These are phyloP conservation scores for Poecile montanus DNA, from an alignment of 2,797 vertebrate genomes.

Conservation along the genomic window DNA sequence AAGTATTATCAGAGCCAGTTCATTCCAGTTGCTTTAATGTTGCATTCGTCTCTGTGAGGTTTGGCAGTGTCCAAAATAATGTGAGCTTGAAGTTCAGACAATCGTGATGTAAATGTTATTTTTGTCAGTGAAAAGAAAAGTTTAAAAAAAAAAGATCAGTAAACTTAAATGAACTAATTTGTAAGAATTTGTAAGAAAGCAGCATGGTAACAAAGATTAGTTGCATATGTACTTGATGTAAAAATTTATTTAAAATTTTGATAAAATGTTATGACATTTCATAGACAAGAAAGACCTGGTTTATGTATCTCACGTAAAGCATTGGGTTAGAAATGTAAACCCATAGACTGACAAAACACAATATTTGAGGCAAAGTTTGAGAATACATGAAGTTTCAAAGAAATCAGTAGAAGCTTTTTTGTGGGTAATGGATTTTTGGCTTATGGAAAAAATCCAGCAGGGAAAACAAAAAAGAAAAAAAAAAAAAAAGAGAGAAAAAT, in stretches of 20 bases:
- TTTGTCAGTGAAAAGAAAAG: neutral
- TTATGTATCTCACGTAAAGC: rapidly evolving
- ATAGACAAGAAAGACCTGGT: neutral
- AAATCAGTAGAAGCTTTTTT: neutral
- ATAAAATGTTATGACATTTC: neutral
- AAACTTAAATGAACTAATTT: neutral
- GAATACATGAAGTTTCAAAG: neutral
- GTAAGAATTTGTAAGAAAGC: neutral
- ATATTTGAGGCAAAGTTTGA: neutral
- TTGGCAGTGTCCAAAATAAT: neutral
- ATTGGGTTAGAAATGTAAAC: neutral
- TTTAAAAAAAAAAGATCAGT: neutral
- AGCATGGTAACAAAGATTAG: neutral
- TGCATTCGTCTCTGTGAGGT: neutral
- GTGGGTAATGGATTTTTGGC: neutral
- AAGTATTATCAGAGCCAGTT: neutral
- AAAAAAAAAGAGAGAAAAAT: neutral
- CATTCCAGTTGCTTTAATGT: neutral
- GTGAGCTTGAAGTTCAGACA: neutral
- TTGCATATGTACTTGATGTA: neutral
- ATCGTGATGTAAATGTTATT: neutral
- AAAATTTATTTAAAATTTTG: neutral
- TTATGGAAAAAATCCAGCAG: neutral
- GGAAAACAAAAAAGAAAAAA: rapidly evolving
- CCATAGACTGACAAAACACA: neutral